Evolutionary conservation across 2,888 invertebrate genomes (phyloP), one percentile per base, ranked within the genome.

Genomic region (Drosophila paramelanica): DNA sequence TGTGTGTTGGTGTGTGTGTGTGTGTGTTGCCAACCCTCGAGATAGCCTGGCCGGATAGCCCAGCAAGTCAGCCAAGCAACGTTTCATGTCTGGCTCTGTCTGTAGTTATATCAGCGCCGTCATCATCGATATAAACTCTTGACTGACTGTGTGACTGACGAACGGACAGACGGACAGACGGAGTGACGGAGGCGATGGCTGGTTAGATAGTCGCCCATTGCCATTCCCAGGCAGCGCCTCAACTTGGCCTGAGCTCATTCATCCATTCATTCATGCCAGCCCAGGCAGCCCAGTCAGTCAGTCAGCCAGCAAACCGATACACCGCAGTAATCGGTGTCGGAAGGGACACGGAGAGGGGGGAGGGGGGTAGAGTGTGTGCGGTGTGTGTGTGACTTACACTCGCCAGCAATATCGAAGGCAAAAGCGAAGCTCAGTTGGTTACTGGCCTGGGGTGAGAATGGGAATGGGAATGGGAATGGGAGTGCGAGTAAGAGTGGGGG

Each of bases 61-160:
- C 31, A 59, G 78, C 20, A 43, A 71, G 58, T 31, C 52, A 62
- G 50, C 57, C 82, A 70, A 68, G 57, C 72, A 55, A 76, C 73
- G 77, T 57, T 71, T 71, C 60, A 76, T 66, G 77, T 67, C 82
- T 67, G 72, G 38, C 27, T 77, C 73, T 68, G 74, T 73, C 81
- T 84, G 85, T 73, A 70, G 81, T 70, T 87, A 69, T 81, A 87
- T 87, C 87, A 84, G 81, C 69, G 81, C 76, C 84, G 81, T 88
- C 88, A 88, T 88, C 88, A 85, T 83, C 88, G 82, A 85, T 83
- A 88, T 83, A 88, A 88, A 85, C 82, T 74, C 85, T 81, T 67
- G 67, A 67, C 84, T 72, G 72, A 67, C 69, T 65, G 68, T 49
- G 33, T 31, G 72, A 50, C 70, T 41, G 67, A 67, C 49, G 14